phyloP scores from a whole-genome alignment of 30 jellyfish, hydroid and myxozoan species.

The Euphysa ruthae region DNA sequence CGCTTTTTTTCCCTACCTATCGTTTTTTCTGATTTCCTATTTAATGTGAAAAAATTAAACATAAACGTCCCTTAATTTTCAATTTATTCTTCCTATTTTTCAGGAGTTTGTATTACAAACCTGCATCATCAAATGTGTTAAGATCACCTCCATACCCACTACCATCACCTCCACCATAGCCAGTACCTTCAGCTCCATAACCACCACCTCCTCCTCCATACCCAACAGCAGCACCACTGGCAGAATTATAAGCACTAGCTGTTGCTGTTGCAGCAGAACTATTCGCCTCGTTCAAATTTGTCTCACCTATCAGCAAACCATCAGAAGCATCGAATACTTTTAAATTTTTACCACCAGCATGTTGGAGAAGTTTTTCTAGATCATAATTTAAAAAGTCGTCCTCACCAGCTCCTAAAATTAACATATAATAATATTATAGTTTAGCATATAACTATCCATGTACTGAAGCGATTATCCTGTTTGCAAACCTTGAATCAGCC shows the following conservation, averaged over 20 bases:
- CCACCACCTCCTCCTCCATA: conserved; percentile 42
- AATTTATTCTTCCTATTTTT: too few species aligned
- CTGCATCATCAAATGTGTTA: too few species aligned
- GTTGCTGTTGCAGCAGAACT: conserved; percentile 20
- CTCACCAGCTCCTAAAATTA: conserved; percentile 92
- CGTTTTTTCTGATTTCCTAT: too few species aligned
- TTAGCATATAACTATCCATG: too few species aligned
- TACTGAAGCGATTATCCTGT: too few species aligned
- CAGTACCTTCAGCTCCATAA: conserved; percentile 30
- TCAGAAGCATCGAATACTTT: conserved; percentile 13
- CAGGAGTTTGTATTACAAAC: too few species aligned
- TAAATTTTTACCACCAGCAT: conserved; percentile 54
- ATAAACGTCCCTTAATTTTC: too few species aligned
- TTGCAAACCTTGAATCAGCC: too few species aligned
- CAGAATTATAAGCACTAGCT: too few species aligned
- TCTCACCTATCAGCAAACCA: neutral
- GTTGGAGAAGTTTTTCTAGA: conserved; percentile 74
- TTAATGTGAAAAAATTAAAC: too few species aligned
- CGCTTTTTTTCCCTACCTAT: too few species aligned
- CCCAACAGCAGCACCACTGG: conserved; percentile 47
- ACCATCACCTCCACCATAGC: neutral
- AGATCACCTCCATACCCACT: neutral
- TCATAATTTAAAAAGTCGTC: conserved; percentile 91
- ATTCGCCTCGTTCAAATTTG: neutral
- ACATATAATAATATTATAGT: too few species aligned